Conservation (phyloP, 2,797 vertebrate genomes). For the Arctocebus calabarensis region DNA sequence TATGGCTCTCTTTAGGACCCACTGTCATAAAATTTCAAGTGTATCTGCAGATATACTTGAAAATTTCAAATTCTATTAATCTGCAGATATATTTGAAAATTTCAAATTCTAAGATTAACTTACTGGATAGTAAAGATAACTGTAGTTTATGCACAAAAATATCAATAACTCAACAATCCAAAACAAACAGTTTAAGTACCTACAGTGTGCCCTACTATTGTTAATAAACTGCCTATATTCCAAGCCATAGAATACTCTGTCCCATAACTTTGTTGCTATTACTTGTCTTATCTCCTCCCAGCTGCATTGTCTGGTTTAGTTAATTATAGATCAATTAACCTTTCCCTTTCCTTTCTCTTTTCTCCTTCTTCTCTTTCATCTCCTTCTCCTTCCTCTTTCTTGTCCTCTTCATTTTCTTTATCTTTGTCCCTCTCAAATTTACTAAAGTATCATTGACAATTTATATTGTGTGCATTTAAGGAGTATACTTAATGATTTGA, state of each 20-base stretch:
- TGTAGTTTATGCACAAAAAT: not conserved
- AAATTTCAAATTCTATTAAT: not conserved
- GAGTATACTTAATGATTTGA: not conserved
- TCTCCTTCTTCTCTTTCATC: not conserved
- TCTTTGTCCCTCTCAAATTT: not conserved
- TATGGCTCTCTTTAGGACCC: constrained; percentile 7
- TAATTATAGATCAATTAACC: not conserved
- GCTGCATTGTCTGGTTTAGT: not conserved
- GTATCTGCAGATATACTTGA: not conserved
- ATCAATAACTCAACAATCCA: not conserved
- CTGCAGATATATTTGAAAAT: not conserved
- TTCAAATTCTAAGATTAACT: not conserved
- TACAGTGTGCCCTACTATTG: not conserved
- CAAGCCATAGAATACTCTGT: not conserved
- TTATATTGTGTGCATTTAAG: not conserved
- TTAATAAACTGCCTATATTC: not conserved
- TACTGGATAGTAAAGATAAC: not conserved
- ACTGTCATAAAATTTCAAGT: not conserved
- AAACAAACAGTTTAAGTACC: not conserved
- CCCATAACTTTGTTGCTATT: not conserved
- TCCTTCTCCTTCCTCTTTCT: not conserved
- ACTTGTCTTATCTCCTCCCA: not conserved
- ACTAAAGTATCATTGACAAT: not conserved
- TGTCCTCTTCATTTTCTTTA: not conserved
- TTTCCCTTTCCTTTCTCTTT: not conserved